Conservation (phyloP, 1,140 invertebrate species). For the Drosophila asahinai region DNA sequence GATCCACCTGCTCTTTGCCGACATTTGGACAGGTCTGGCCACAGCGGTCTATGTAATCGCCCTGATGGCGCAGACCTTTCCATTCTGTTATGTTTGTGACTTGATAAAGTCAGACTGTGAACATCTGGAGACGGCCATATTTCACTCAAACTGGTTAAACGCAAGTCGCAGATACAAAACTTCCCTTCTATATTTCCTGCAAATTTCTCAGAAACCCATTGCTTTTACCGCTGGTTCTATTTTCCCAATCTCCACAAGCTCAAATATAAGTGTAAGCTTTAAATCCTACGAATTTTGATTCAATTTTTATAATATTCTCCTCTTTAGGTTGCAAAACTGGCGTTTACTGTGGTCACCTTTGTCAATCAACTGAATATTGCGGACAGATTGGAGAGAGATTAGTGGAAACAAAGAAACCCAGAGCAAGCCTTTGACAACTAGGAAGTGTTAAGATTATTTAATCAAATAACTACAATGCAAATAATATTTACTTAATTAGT, state of each 20-base stretch:
- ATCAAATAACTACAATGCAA: too few relatives aligned
- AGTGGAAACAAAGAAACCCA: background rate
- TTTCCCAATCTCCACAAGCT: constrained; percentile 47
- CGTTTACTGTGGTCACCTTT: constrained; percentile 58
- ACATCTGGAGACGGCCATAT: constrained; percentile 25
- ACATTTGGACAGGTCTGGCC: constrained; percentile 33
- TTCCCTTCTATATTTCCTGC: constrained; percentile 40
- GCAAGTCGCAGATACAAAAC: constrained; percentile 36
- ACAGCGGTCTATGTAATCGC: constrained; percentile 22
- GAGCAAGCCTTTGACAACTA: too few relatives aligned
- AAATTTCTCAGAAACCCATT: constrained; percentile 35
- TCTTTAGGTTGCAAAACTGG: constrained; percentile 52
- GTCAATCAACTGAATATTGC: constrained; percentile 55
- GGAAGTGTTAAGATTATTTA: too few relatives aligned
- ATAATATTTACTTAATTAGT: too few relatives aligned
- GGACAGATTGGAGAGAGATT: constrained; percentile 22
- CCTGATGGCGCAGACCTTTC: constrained; percentile 52
- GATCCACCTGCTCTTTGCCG: constrained; percentile 49
- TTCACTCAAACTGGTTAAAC: constrained; percentile 50
- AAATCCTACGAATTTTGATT: too few relatives aligned
- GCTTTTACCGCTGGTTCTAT: constrained; percentile 50
- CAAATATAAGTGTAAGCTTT: constrained; percentile 47
- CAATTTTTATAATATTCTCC: too few relatives aligned
- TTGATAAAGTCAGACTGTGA: constrained; percentile 49
- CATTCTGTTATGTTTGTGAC: constrained; percentile 58